Evolutionary conservation across 2,888 invertebrate species (phyloP), one percentile per base, ranked within the genome.

Genomic region (Cantharis nigra): DNA sequence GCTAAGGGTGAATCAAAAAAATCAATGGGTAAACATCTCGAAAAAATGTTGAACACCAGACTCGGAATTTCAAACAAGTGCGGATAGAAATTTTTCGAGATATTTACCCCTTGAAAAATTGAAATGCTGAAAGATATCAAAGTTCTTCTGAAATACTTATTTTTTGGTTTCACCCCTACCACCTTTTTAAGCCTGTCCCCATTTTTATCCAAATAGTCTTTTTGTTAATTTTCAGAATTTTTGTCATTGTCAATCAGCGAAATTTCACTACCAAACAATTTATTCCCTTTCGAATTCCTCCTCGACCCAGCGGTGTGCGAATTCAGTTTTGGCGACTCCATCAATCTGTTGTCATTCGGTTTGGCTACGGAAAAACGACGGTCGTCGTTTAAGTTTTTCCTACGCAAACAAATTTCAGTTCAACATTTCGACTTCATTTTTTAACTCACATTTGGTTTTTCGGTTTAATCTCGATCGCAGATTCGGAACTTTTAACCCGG

Each of bases 401-500:
- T 67, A 23, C 9, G 7, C 2, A 49, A n/a, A n/a, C n/a, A 49
- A n/a, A n/a, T n/a, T 13, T 49, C 0, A 49, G n/a, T 9, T 5
- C 7, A 0, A 49, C n/a, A n/a, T 7, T n/a, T 49, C 7, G 2
- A 13, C 0, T 49, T 7, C 0, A n/a, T 4, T 7, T n/a, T 11
- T 49, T 49, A 3, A 49, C 49, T 49, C 5, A 49, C 49, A 49
- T 33, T 33, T 33, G 49, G n/a, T n/a, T 49, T 49, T 49, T n/a
- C n/a, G 49, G 49, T 49, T 49, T n/a, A 13, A 33, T 78, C n/a
- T 80, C 78, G 18, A 83, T 85, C 30, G 83, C 82, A 9, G 85
- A 84, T 64, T 85, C 84, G 0, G 84, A 83, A 75, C 84, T 86
- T 82, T 83, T 85, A 9, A 84, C 81, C 28, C 84, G 80, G n/a